Conservation (phyloP, 2,797 vertebrate species). For the Chiloscyllium punctatum region DNA sequence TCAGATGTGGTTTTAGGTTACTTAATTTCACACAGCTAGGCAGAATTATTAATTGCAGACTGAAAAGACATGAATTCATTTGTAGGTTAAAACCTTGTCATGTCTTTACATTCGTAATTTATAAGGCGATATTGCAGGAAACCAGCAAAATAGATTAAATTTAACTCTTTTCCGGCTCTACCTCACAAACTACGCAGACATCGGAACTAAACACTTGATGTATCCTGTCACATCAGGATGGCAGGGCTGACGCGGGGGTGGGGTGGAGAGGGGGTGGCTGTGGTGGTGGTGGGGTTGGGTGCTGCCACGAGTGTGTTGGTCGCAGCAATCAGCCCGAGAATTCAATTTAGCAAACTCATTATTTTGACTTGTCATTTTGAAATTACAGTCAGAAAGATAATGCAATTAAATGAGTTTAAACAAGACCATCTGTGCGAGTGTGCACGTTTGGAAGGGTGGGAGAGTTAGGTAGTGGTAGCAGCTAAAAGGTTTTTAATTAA, state of each 20-base stretch:
- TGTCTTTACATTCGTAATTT: background rate
- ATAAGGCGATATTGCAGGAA: background rate
- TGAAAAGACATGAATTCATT: background rate
- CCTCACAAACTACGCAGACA: background rate
- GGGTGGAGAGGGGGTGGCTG: background rate
- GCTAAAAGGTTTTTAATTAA: slow-evolving; percentile 4
- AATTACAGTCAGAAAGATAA: slow-evolving; percentile 29
- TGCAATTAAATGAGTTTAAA: slow-evolving; percentile 18
- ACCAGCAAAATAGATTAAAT: background rate
- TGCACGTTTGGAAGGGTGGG: background rate
- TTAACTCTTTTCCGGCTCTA: background rate
- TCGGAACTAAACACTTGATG: too few species aligned
- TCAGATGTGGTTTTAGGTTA: background rate
- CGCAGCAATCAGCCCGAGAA: background rate
- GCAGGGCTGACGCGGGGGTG: too few species aligned
- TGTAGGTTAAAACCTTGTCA: slow-evolving; percentile 6
- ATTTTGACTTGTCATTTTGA: slow-evolving; percentile 20
- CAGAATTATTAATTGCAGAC: slow-evolving; percentile 15
- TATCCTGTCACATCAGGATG: background rate
- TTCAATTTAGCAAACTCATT: slow-evolving; percentile 32
- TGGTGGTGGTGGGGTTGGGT: too few species aligned
- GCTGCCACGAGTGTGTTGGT: background rate
- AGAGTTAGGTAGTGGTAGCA: background rate
- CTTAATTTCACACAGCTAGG: background rate
- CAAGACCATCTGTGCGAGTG: background rate